A percentile compares a stretch with the other conserved stretches of the same genome.
Conservation (phyloP, 2,797 vertebrate genomes). For the Pipistrellus kuhlii region DNA sequence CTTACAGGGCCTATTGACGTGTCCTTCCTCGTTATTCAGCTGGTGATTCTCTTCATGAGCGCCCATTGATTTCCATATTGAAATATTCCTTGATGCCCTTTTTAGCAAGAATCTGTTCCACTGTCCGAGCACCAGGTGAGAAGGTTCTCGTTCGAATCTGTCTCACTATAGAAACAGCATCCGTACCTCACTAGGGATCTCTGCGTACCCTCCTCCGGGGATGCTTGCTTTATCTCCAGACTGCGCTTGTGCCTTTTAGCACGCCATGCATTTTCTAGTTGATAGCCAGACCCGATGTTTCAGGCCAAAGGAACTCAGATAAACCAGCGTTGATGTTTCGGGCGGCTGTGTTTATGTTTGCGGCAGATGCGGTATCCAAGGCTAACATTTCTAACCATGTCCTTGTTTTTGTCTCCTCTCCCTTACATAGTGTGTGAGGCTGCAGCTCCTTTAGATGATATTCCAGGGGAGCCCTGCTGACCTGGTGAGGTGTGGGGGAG, state of each 20-base stretch:
- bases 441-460: background rate
- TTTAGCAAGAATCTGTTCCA: background rate
- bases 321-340: background rate
- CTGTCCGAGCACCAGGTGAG: background rate
- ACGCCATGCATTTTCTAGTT: background rate
- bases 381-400: background rate
- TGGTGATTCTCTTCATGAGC: background rate
- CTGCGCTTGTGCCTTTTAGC: background rate
- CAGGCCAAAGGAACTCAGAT: background rate
- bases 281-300: accelerated
- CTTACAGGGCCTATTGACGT: slow-evolving; percentile 8
- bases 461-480: accelerated
- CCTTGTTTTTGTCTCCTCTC: background rate
- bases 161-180: background rate
- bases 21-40: slow-evolving; percentile 1
- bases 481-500: background rate
- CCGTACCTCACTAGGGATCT: accelerated
- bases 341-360: background rate
- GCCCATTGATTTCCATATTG: slow-evolving; percentile 52
- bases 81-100: background rate
- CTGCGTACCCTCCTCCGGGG: background rate
- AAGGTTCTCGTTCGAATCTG: background rate
- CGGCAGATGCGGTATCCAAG: background rate
- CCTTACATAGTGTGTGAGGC: background rate
- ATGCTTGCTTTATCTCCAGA: background rate